phyloP scores from a whole-genome alignment of 1,140 invertebrate genomes.

The Solen grandis region DNA sequence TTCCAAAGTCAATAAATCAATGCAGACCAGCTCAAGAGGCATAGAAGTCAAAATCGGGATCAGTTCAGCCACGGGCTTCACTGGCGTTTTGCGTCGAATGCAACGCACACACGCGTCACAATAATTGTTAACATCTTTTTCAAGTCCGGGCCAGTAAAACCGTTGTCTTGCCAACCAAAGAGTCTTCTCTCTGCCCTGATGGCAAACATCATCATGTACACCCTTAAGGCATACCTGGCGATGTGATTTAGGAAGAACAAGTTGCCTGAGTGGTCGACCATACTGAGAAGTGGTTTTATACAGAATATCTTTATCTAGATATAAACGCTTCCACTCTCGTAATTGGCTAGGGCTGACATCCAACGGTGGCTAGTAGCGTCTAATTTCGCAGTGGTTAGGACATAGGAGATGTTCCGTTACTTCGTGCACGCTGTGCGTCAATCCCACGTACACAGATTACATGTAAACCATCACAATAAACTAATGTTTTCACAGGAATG shows the following conservation, averaged over 20 bases:
- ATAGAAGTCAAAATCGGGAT: not conserved
- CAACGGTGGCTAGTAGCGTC: too few species aligned
- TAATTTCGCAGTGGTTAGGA: too few species aligned
- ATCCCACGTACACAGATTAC: constrained; percentile 33
- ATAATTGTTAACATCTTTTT: not conserved
- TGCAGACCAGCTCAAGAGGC: constrained; percentile 12
- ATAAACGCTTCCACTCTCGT: too few species aligned
- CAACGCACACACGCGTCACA: not conserved
- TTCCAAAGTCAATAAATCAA: not conserved
- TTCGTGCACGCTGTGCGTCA: constrained; percentile 10
- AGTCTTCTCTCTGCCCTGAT: constrained; percentile 22
- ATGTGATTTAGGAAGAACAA: too few species aligned
- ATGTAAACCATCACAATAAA: constrained; percentile 22
- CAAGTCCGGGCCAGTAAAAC: too few species aligned
- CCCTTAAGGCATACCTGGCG: too few species aligned
- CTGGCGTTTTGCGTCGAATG: not conserved
- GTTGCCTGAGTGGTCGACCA: too few species aligned
- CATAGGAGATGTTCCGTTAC: constrained; percentile 4
- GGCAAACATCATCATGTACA: constrained; percentile 15
- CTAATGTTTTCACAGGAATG: constrained; percentile 4
- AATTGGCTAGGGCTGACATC: too few species aligned
- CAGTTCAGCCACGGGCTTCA: not conserved
- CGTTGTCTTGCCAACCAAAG: not conserved
- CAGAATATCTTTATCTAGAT: too few species aligned
- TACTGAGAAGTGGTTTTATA: too few species aligned